Percentiles rank a stretch among this genome's conserved stretches.
These are phyloP conservation scores for Phalangium opilio DNA, from an alignment of 2,888 invertebrate species.

Conservation along the genomic window DNA sequence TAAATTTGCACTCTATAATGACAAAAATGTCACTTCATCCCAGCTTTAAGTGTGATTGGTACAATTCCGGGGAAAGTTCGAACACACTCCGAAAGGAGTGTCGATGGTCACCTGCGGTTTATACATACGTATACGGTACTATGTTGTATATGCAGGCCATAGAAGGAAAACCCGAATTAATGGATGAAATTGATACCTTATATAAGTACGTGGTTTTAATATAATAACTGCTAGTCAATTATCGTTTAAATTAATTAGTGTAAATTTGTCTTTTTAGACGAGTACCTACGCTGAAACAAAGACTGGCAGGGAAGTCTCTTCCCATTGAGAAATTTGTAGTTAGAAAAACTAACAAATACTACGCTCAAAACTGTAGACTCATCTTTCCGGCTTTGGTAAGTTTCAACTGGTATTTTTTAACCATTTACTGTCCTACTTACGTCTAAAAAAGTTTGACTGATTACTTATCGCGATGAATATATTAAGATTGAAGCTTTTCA, in stretches of 20 bases:
- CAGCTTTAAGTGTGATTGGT: conserved; percentile 52
- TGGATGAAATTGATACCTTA: conserved; percentile 36
- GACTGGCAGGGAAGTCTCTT: conserved; percentile 87
- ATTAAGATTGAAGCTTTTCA: too few species aligned
- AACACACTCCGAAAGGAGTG: conserved; percentile 55
- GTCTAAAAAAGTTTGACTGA: too few species aligned
- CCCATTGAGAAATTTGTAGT: conserved; percentile 93
- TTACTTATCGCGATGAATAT: too few species aligned
- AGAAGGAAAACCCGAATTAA: conserved; percentile 33
- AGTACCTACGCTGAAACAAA: conserved; percentile 65
- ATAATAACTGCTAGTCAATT: background rate
- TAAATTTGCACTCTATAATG: too few species aligned
- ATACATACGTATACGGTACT: conserved; percentile 74
- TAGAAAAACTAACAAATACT: conserved; percentile 65
- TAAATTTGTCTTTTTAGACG: conserved; percentile 38
- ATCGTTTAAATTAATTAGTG: background rate
- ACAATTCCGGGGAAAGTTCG: conserved; percentile 55
- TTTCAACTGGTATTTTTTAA: conserved; percentile 3
- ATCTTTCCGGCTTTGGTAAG: conserved; percentile 56
- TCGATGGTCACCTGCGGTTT: conserved; percentile 82
- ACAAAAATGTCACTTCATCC: too few species aligned
- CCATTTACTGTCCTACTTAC: too few species aligned
- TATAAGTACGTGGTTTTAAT: conserved; percentile 3
- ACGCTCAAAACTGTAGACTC: conserved; percentile 53
- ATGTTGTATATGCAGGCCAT: conserved; percentile 57